These are phyloP conservation scores for Rotaria magnacalcarata DNA, from an alignment of 2,888 invertebrate genomes.

Conservation along the genomic window DNA sequence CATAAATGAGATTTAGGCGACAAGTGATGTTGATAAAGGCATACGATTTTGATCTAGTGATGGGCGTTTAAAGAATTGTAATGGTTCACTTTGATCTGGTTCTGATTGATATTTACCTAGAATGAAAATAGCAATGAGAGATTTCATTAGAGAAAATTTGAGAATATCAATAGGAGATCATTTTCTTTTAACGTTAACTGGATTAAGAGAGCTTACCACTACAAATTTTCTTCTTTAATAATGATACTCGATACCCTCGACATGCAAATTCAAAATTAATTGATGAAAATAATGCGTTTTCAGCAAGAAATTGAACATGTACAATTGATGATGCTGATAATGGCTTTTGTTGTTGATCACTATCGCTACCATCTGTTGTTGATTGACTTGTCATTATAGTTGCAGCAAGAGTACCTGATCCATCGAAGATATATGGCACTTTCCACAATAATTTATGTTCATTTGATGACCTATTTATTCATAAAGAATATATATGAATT, in stretches of 20 bases:
- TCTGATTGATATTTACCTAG: slow-evolving; percentile 35
- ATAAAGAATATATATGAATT: background rate
- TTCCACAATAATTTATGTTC: slow-evolving; percentile 33
- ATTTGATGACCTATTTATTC: background rate
- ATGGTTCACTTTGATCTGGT: slow-evolving; percentile 4
- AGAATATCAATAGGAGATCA: background rate
- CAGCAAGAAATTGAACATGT: background rate
- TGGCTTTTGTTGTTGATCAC: slow-evolving; percentile 3
- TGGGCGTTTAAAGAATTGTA: background rate
- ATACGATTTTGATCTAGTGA: background rate
- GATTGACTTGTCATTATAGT: background rate
- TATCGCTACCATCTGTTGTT: background rate
- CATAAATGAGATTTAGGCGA: background rate
- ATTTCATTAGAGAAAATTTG: too few relatives aligned
- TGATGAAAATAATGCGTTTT: slow-evolving; percentile 22
- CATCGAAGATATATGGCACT: slow-evolving; percentile 2
- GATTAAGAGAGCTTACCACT: background rate
- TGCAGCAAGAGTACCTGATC: background rate
- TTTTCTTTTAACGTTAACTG: background rate
- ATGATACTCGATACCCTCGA: slow-evolving; percentile 26
- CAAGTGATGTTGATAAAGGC: background rate
- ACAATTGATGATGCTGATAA: background rate
- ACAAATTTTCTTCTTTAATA: slow-evolving; percentile 5
- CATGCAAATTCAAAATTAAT: slow-evolving; percentile 8
- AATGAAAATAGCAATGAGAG: background rate